Evolutionary conservation across 2,888 invertebrate species (phyloP).

Genomic region (Falcaria lacertinaria): DNA sequence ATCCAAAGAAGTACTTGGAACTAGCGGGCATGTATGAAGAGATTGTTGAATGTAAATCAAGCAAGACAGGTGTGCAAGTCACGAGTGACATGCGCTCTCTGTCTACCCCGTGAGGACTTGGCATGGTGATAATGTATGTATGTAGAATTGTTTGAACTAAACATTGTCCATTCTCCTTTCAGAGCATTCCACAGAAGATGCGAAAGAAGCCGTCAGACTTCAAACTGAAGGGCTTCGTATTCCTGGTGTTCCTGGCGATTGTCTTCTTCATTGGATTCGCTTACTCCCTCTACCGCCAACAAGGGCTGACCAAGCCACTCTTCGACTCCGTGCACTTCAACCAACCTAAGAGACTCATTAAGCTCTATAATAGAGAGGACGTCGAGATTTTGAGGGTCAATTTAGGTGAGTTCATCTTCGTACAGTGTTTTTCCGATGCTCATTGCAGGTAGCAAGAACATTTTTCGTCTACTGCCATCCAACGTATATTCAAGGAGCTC

Average conservation of each 20-base stretch:
- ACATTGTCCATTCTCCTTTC: slow-evolving; percentile 15
- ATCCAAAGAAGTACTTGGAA: too few species aligned
- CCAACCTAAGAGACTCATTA: slow-evolving; percentile 85
- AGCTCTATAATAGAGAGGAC: slow-evolving; percentile 85
- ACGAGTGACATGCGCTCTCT: too few species aligned
- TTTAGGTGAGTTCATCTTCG: slow-evolving; percentile 64
- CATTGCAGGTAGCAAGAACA: too few species aligned
- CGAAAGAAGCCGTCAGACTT: slow-evolving; percentile 87
- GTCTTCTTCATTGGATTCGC: slow-evolving; percentile 91
- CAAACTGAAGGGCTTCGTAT: slow-evolving; percentile 89
- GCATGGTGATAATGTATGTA: not conserved
- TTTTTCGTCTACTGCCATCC: too few species aligned
- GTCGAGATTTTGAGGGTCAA: slow-evolving; percentile 84
- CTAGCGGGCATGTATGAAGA: too few species aligned
- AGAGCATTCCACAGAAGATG: slow-evolving; percentile 87
- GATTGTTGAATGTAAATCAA: too few species aligned
- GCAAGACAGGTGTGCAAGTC: too few species aligned
- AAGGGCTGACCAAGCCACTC: slow-evolving; percentile 89
- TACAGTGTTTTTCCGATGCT: not conserved
- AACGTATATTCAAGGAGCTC: too few species aligned
- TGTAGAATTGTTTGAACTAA: not conserved
- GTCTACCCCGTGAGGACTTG: not conserved
- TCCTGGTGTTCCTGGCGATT: slow-evolving; percentile 88
- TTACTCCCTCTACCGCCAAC: slow-evolving; percentile 90
- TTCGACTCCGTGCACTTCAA: slow-evolving; percentile 92